phyloP scores from a whole-genome alignment of 2,888 invertebrate genomes.

The Idaea aversata region DNA sequence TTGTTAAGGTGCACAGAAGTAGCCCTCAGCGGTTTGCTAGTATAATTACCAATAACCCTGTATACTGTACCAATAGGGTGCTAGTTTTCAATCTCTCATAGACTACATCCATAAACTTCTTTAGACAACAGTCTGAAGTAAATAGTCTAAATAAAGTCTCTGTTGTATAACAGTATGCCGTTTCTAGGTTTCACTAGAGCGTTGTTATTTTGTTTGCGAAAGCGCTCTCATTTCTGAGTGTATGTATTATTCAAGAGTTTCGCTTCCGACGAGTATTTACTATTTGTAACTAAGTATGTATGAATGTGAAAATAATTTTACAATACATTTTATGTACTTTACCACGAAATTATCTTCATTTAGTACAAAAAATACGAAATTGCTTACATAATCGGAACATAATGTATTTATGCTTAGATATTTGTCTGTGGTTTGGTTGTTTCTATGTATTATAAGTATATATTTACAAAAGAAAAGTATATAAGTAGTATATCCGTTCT shows the following conservation, averaged over 20 bases:
- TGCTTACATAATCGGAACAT: too few species aligned
- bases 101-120: not conserved
- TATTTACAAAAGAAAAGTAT: too few species aligned
- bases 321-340: not conserved
- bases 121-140: not conserved
- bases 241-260: conserved; percentile 55
- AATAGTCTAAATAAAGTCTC: not conserved
- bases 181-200: conserved; percentile 26
- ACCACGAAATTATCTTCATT: not conserved
- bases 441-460: too few species aligned
- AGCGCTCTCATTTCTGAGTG: conserved; percentile 43
- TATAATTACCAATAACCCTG: too few species aligned
- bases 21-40: too few species aligned
- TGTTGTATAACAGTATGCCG: conserved; percentile 8
- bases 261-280: conserved; percentile 23
- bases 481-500: too few species aligned
- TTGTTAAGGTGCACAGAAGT: too few species aligned
- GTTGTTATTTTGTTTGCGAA: conserved; percentile 42
- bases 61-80: too few species aligned
- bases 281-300: conserved; percentile 15
- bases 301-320: not conserved
- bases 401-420: too few species aligned
- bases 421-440: too few species aligned
- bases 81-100: not conserved
- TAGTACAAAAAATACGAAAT: too few species aligned